Conservation (phyloP, 92 coral and sea anemone genomes). For the Porites evermanni region DNA sequence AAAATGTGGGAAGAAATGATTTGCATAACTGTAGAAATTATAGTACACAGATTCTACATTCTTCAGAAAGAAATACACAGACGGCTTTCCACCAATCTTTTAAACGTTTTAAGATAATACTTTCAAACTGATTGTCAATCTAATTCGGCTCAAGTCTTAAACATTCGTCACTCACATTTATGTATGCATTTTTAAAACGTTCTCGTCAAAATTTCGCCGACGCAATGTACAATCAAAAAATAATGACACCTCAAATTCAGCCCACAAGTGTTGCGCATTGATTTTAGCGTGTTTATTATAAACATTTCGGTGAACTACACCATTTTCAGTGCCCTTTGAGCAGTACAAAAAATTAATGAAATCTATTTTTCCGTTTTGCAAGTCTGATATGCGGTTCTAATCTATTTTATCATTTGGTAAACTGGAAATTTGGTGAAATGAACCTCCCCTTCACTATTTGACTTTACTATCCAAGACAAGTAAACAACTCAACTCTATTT, state of each 20-base stretch:
- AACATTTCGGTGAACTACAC: background rate
- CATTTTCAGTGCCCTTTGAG: background rate
- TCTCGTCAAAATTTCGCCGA: background rate
- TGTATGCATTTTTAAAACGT: background rate
- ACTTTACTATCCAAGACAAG: no score
- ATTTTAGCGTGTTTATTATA: background rate
- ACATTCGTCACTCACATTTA: no score
- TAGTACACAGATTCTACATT: background rate
- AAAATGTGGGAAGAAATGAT: background rate
- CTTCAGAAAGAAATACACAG: no score
- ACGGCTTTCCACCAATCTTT: background rate
- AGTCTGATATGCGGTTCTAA: conserved; percentile 12
- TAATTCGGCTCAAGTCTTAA: no score
- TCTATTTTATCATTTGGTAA: background rate
- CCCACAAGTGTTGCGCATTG: background rate
- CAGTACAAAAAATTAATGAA: background rate
- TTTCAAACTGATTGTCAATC: no score
- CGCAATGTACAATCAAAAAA: background rate
- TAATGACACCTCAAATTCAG: background rate
- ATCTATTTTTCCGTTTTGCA: background rate
- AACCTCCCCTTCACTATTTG: background rate
- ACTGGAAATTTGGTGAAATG: background rate
- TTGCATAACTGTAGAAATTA: conserved; percentile 6
- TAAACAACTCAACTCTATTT: background rate
- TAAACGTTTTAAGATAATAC: no score